These are phyloP conservation scores for Rhogogaster chlorosoma DNA, from an alignment of 2,888 invertebrate genomes.

Conservation along the genomic window DNA sequence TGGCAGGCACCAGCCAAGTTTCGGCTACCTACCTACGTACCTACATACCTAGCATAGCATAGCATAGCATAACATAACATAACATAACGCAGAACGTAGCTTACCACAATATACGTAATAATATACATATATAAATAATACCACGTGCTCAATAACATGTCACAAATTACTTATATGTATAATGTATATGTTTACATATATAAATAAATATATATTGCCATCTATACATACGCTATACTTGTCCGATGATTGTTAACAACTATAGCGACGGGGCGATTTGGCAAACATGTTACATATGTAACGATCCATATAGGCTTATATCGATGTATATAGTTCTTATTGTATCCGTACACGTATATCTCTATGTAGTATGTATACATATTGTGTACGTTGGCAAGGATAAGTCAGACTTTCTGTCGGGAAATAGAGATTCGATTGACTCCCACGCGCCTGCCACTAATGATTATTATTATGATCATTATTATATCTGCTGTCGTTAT, in stretches of 20 bases:
- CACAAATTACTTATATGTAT: not conserved
- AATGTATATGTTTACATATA: not conserved
- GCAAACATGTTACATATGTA: not conserved
- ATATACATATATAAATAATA: constrained; percentile 7
- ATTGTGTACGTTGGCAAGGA: not conserved
- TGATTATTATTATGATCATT: constrained; percentile 29
- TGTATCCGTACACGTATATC: not conserved
- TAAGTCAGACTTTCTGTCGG: constrained; percentile 51
- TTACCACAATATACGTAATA: not conserved
- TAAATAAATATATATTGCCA: constrained; percentile 1
- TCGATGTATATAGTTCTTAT: not conserved
- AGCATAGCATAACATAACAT: not conserved
- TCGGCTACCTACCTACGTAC: constrained; percentile 2
- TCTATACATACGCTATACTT: not conserved
- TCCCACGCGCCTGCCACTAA: constrained; percentile 63
- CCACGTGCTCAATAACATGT: constrained; percentile 19
- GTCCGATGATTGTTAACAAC: not conserved
- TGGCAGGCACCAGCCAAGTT: constrained; percentile 16
- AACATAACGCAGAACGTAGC: not conserved
- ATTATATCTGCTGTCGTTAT: constrained; percentile 19
- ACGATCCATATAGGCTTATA: not conserved
- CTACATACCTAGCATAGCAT: not conserved
- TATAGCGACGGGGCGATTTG: not conserved
- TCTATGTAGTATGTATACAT: not conserved
- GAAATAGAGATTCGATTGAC: constrained; percentile 71